These are phyloP conservation scores for Columba livia DNA, from an alignment of 2,113 vertebrate genomes.

Conservation along the genomic window DNA sequence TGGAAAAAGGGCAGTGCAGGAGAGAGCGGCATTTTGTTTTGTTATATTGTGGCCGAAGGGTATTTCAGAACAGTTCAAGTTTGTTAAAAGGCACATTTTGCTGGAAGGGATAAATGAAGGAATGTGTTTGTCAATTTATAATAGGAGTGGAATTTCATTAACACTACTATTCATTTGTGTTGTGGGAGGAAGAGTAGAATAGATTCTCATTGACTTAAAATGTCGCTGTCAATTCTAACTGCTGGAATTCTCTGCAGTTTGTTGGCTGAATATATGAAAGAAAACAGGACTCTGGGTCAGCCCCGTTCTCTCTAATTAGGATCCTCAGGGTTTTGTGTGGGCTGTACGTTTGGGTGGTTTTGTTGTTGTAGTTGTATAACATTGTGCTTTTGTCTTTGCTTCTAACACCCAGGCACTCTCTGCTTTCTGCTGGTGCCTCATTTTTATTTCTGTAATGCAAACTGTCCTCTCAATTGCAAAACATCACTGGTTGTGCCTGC, in stretches of 20 bases:
- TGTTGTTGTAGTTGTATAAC: neutral
- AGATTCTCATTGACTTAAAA: conserved; percentile 65
- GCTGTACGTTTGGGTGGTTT: neutral
- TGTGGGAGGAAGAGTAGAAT: conserved; percentile 62
- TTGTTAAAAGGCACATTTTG: conserved; percentile 43
- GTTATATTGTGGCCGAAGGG: neutral
- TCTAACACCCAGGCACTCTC: neutral
- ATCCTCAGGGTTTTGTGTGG: neutral
- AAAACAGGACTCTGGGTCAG: conserved; percentile 21
- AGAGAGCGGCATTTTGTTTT: neutral
- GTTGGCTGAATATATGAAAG: conserved; percentile 27
- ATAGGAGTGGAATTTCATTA: conserved; percentile 58
- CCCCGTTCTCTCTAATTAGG: neutral
- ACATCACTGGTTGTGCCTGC: neutral
- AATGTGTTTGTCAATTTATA: conserved; percentile 41
- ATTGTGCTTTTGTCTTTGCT: neutral
- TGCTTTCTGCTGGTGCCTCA: neutral
- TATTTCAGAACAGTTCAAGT: conserved; percentile 18
- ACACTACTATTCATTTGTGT: conserved; percentile 46
- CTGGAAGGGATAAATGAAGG: conserved; percentile 44
- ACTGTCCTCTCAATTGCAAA: neutral
- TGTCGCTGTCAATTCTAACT: conserved; percentile 60
- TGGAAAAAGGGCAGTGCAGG: neutral
- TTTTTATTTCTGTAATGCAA: neutral
- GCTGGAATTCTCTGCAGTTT: conserved; percentile 33